Conservation (phyloP, 2,888 invertebrate genomes). For the Diogma glabrata region DNA sequence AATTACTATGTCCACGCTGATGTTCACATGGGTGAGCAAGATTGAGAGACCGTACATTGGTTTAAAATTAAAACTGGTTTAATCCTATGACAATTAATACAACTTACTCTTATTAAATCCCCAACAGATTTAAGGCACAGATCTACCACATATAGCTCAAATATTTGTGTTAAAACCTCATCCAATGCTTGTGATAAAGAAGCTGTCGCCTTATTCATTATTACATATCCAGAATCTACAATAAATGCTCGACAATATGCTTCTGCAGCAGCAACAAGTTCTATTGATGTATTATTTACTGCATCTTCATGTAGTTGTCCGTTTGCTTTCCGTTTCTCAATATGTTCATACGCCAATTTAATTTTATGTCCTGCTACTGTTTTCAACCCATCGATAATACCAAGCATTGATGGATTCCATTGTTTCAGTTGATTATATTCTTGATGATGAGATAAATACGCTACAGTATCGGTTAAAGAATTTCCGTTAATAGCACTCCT, state of each 20-base stretch:
- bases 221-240: slow-evolving; percentile 54
- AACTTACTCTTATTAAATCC: slow-evolving; percentile 63
- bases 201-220: slow-evolving; percentile 39
- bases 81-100: slow-evolving; percentile 40
- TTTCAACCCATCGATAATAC: slow-evolving; percentile 39
- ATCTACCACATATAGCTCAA: slow-evolving; percentile 67
- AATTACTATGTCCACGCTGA: too few relatives aligned
- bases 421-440: slow-evolving; percentile 10
- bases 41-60: too few relatives aligned
- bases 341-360: slow-evolving; percentile 53
- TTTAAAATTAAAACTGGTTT: too few relatives aligned
- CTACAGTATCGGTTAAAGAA: slow-evolving; percentile 55
- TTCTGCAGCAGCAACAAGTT: slow-evolving; percentile 73
- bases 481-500: slow-evolving; percentile 51
- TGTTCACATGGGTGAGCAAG: too few relatives aligned
- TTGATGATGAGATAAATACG: slow-evolving; percentile 43
- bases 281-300: slow-evolving; percentile 78
- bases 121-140: slow-evolving; percentile 65
- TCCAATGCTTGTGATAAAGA: slow-evolving; percentile 47
- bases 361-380: slow-evolving; percentile 52
- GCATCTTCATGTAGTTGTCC: slow-evolving; percentile 67
- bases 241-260: slow-evolving; percentile 76
- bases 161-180: slow-evolving; percentile 53
- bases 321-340: slow-evolving; percentile 52
- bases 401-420: slow-evolving; percentile 30